Base-by-base conservation (phyloP, 2,888 invertebrate genomes). In the Habroteleia sp. region DNA sequence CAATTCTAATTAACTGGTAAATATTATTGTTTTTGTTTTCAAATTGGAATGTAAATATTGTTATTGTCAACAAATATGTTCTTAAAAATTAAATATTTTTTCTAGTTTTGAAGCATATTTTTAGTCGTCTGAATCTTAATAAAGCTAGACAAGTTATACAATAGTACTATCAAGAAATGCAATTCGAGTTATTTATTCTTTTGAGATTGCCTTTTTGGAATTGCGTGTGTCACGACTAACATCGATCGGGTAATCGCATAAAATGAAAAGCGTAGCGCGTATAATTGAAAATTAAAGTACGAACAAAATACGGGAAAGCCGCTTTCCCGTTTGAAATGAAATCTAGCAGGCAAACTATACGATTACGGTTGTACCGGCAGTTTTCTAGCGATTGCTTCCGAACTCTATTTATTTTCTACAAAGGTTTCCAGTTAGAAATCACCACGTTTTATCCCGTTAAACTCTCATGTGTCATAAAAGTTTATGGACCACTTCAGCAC, bases 381-480 rank as follows among this genome's bases (percentile, higher is more conserved):
- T 75, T 75, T 69, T 58, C 75, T 46, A 48, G 29, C 54, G 33
- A 63, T 60, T 48, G 58, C 62, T 48, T 62, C 56, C 62, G 54
- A 66, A 60, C 56, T 54, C 74, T 75, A 66, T 75, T 75, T 74
- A 74, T 74, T 74, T 74, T 74, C 74, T 58, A 58, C 68, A 58
- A 74, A 69, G 69, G 52, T 58, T 65, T 50, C 62, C 66, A 74
- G 74, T 63, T 58, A 63, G 68, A 39, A 74, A 68, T 74, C 74
- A 48, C 66, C 60, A 29, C 13, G 54, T 48, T 68, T 58, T 54
- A 66, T 60, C 52, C 60, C 54, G 63, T 74, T 74, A 69, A 74
- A 74, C 58, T 69, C 74, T 48, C 74, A 56, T 63, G 62, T 68
- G 74, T 74, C 74, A 69, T 74, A 74, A 74, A 74, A 74, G 69